Conservation (phyloP, 2,113 vertebrate species). For the Onychostoma macrolepis region DNA sequence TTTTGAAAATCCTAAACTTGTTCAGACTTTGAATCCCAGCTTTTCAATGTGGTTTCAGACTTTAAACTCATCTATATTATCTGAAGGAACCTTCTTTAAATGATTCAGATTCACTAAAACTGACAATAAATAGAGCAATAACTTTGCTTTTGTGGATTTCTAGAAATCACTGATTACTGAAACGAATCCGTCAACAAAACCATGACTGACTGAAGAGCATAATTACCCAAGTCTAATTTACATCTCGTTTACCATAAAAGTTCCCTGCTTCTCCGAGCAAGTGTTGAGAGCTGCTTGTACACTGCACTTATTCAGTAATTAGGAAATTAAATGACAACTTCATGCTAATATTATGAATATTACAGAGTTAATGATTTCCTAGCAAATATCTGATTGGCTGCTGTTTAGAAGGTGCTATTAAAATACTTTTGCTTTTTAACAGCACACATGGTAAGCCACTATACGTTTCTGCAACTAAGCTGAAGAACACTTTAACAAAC, state of each 20-base stretch:
- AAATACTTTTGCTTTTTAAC: not conserved
- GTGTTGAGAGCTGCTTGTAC: not conserved
- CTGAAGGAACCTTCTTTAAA: not conserved
- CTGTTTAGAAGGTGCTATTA: not conserved
- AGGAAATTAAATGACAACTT: not conserved
- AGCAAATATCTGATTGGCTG: not conserved
- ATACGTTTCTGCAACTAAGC: not conserved
- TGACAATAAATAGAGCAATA: not conserved
- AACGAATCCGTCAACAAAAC: not conserved
- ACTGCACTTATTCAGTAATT: not conserved
- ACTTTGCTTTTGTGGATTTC: not conserved
- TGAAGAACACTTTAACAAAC: not conserved
- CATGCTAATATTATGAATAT: not conserved
- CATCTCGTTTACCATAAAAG: not conserved
- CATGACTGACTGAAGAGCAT: not conserved
- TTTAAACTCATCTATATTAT: not conserved
- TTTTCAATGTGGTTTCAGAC: not conserved
- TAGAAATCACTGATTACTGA: not conserved
- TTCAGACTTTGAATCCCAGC: not conserved
- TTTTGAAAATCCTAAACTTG: too few relatives aligned
- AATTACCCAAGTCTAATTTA: conserved; percentile 28
- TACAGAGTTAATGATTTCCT: not conserved
- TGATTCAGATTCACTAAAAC: not conserved
- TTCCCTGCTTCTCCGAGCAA: not conserved
- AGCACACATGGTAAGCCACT: not conserved